Base-by-base conservation (phyloP, 2,888 invertebrate species). In the Cabera pusaria region DNA sequence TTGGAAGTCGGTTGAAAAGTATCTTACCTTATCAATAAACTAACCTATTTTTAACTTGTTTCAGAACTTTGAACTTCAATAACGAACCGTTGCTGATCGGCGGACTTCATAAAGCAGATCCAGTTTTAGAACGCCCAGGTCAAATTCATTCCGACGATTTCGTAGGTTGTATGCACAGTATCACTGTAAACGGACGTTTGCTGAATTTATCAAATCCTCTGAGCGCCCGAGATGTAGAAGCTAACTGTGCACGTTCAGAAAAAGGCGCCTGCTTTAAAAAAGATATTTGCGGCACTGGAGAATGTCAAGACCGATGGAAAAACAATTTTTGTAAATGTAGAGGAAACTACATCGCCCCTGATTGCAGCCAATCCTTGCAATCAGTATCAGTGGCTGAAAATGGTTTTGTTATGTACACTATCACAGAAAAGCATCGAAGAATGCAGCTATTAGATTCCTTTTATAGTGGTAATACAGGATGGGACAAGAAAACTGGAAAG, bases 61-160 rank as follows among this genome's bases (percentile, higher is more conserved):
- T 11, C 90, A 97, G 97, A 34, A 96, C 97, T 0, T 82, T 97
- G 24, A 97, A 97, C 72, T 97, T 97, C 80, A 96, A 97, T 84
- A 96, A 95, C 56, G 95, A 97, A 63, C 95, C 94, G 0, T 81
- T 98, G 39, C 90, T 95, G 24, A 91, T 98, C 49, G 98, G 98
- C 9, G 98, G 98, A 3, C 85, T 98, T 17, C 90, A 92, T 24
- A 93, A 93, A 52, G 95, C 97, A 0, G 96, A 96, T 77, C 95
- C 97, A 6, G 93, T 97, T 0, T 79, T 97, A 11, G 96, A 97
- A 72, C 91, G 97, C 23, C 96, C 96, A 0, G 97, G 96, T 0
- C 97, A 98, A 80, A 93, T 98, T 19, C 94, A 94, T 61, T 94
- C 97, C 0, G 97, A 98, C 68, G 98, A 98, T 72, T 93, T 98